These are phyloP conservation scores for Xyliphius kryptos DNA, from an alignment of 2,113 vertebrate genomes.

Conservation along the genomic window DNA sequence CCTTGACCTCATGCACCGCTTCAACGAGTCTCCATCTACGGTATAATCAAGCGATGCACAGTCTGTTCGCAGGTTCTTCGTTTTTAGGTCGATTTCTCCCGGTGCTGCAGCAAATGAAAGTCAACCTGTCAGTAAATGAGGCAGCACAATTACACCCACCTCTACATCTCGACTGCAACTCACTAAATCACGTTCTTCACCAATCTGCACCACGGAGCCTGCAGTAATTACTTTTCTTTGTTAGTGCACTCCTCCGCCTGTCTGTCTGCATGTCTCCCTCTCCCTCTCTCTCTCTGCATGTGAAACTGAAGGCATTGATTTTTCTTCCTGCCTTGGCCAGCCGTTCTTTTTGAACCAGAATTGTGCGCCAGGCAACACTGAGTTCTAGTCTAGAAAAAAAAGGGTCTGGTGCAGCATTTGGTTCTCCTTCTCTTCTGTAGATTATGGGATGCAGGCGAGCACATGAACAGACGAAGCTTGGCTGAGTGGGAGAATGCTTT, in stretches of 20 bases:
- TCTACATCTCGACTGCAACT: background rate
- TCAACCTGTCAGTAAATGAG: background rate
- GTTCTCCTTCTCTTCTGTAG: no score
- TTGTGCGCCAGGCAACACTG: background rate
- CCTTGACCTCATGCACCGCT: constrained; percentile 3
- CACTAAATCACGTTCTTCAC: constrained; percentile 7
- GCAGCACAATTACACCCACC: background rate
- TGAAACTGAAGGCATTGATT: constrained; percentile 9
- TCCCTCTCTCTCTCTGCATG: background rate
- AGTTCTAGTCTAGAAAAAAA: background rate
- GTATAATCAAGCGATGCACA: no score
- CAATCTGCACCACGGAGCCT: constrained; percentile 2
- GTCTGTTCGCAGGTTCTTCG: no score
- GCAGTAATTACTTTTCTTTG: constrained; percentile 22
- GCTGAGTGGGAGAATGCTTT: no score
- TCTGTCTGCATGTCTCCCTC: background rate
- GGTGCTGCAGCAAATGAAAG: background rate
- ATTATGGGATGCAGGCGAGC: no score
- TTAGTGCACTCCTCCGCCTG: background rate
- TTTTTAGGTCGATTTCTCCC: no score
- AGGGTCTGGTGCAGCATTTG: no score
- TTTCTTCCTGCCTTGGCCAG: background rate
- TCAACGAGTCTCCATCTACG: no score
- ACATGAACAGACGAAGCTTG: no score
- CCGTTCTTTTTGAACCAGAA: background rate